A percentile compares a stretch with the other conserved stretches of the same genome.
phyloP scores from a whole-genome alignment of 2,113 vertebrate genomes.

The Plecturocebus donacophilus region DNA sequence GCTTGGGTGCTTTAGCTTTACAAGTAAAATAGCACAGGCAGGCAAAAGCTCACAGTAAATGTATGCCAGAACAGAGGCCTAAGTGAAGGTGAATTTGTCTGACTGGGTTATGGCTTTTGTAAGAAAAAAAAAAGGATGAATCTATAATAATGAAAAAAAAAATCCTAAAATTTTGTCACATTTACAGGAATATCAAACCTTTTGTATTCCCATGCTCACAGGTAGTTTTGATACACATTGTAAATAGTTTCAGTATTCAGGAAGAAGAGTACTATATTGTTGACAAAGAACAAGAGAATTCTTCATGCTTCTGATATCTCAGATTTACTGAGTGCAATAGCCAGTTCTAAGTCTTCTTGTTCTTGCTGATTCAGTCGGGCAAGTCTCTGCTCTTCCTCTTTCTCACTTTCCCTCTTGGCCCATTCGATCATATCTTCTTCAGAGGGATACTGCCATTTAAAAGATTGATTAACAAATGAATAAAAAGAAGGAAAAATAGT shows the following conservation, averaged over 20 bases:
- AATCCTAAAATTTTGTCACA: constrained; percentile 72
- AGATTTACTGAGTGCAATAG: constrained; percentile 99
- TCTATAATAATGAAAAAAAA: constrained; percentile 46
- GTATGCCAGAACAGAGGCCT: constrained; percentile 36
- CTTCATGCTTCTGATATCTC: constrained; percentile 95
- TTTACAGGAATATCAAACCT: constrained; percentile 82
- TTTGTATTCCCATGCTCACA: constrained; percentile 82
- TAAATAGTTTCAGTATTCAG: constrained; percentile 81
- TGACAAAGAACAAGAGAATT: constrained; percentile 71
- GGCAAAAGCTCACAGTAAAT: constrained; percentile 67
- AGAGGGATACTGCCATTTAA: constrained; percentile 93
- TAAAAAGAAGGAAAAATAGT: background rate
- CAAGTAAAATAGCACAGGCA: constrained; percentile 58
- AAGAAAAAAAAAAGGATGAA: constrained; percentile 24
- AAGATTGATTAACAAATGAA: constrained; percentile 60
- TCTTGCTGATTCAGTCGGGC: constrained; percentile 97
- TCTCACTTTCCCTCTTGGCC: constrained; percentile 98
- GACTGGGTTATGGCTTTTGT: constrained; percentile 59
- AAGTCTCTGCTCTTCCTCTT: constrained; percentile 96
- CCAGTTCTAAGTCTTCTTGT: constrained; percentile 98
- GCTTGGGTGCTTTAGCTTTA: constrained; percentile 57
- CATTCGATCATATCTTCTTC: constrained; percentile 99
- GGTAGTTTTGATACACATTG: constrained; percentile 83
- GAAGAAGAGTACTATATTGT: constrained; percentile 74
- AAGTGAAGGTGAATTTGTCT: constrained; percentile 43